These are phyloP conservation scores for Clamator glandarius DNA, from an alignment of 2,797 vertebrate species.

Conservation along the genomic window DNA sequence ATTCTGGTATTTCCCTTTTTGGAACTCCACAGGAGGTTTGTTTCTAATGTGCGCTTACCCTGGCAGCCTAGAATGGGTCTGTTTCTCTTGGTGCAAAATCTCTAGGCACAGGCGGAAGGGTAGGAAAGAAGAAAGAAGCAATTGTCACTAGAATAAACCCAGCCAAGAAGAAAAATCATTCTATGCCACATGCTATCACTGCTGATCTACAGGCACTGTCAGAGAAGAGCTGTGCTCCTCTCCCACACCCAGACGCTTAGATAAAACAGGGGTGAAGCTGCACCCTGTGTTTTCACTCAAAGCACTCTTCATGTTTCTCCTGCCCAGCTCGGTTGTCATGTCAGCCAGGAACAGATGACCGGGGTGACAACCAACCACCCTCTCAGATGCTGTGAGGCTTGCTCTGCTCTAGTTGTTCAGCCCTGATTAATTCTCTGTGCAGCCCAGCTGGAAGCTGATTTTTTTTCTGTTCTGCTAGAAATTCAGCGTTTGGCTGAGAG, in stretches of 20 bases:
- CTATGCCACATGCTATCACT: background rate
- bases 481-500: background rate
- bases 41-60: background rate
- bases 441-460: slow-evolving; percentile 35
- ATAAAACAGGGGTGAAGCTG: background rate
- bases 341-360: background rate
- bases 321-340: background rate
- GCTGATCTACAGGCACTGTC: background rate
- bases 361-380: background rate
- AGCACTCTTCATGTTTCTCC: background rate
- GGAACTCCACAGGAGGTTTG: background rate
- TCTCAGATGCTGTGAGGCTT: background rate
- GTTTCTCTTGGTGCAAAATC: background rate
- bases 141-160: background rate
- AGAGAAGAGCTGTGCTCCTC: background rate
- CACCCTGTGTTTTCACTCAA: background rate
- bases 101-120: background rate
- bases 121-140: background rate
- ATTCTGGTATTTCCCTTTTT: background rate
- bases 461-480: background rate
- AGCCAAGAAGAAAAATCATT: background rate
- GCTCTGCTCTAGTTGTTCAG: slow-evolving; percentile 24
- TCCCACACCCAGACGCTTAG: background rate
- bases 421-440: background rate
- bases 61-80: background rate